Percentiles rank a stretch among this genome's conserved stretches.
phyloP scores from a whole-genome alignment of 2,113 vertebrate species.

The Stegostoma tigrinum region DNA sequence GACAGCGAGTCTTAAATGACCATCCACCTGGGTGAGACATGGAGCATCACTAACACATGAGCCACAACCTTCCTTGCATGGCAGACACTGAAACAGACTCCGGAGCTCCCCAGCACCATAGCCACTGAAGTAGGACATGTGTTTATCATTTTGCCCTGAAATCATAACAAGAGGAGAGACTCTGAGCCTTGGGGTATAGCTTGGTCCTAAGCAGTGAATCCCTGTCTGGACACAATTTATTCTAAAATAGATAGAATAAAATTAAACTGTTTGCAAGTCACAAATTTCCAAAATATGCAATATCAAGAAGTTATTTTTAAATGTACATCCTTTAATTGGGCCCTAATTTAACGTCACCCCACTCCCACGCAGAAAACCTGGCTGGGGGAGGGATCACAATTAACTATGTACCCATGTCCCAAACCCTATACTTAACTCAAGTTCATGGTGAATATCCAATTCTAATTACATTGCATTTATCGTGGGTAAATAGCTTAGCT shows the following conservation, averaged over 20 bases:
- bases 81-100: constrained; percentile 62
- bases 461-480: neutral
- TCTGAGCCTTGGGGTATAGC: neutral
- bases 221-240: neutral
- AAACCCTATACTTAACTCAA: neutral
- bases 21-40: constrained; percentile 73
- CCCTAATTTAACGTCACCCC: neutral
- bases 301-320: neutral
- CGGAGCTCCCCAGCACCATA: constrained; percentile 37
- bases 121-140: constrained; percentile 32
- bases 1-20: constrained; percentile 58
- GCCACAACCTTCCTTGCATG: constrained; percentile 71
- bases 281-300: neutral
- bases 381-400: neutral
- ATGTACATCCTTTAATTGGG: neutral
- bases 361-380: neutral
- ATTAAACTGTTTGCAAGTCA: neutral
- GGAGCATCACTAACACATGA: constrained; percentile 68
- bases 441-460: neutral
- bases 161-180: neutral
- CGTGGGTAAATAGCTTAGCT: neutral
- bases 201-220: neutral
- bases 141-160: constrained; percentile 45
- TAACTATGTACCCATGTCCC: neutral
- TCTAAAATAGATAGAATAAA: neutral